phyloP scores from a whole-genome alignment of 2,797 vertebrate species.

The Strix occidentalis region DNA sequence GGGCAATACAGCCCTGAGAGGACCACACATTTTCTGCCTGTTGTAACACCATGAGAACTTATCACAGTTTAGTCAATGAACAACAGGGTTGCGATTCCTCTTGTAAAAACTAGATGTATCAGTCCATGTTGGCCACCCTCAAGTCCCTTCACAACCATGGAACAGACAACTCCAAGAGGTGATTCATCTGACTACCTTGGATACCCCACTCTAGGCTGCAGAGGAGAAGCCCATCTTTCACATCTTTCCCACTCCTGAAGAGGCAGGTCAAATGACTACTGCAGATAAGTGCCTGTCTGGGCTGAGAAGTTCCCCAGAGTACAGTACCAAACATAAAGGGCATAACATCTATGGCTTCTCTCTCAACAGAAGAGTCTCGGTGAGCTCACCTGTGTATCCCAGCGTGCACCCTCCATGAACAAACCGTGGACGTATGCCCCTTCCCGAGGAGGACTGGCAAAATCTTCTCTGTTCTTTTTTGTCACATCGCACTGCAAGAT shows the following conservation, averaged over 20 bases:
- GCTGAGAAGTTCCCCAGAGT: background rate
- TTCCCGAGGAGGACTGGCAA: constrained; percentile 86
- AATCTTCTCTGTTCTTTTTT: constrained; percentile 89
- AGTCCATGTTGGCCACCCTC: background rate
- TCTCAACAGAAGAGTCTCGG: background rate
- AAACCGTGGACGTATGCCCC: constrained; percentile 89
- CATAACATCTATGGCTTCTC: background rate
- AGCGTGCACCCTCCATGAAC: constrained; percentile 94
- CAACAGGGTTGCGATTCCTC: background rate
- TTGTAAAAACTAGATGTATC: background rate
- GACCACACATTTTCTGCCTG: background rate
- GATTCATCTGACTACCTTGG: background rate
- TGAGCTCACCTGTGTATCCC: constrained; percentile 83
- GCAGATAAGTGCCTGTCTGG: background rate
- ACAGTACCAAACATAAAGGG: background rate
- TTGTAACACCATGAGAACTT: background rate
- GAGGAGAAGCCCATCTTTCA: background rate
- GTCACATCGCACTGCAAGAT: constrained; percentile 91
- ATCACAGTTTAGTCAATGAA: background rate
- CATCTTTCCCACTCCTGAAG: background rate
- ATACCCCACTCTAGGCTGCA: background rate
- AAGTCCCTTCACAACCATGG: background rate
- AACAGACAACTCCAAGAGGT: background rate
- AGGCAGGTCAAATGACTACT: background rate
- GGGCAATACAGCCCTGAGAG: background rate